Evolutionary conservation across 2,113 vertebrate species (phyloP), one percentile per base, ranked within the genome.

Genomic region (Seriola aureovittata): DNA sequence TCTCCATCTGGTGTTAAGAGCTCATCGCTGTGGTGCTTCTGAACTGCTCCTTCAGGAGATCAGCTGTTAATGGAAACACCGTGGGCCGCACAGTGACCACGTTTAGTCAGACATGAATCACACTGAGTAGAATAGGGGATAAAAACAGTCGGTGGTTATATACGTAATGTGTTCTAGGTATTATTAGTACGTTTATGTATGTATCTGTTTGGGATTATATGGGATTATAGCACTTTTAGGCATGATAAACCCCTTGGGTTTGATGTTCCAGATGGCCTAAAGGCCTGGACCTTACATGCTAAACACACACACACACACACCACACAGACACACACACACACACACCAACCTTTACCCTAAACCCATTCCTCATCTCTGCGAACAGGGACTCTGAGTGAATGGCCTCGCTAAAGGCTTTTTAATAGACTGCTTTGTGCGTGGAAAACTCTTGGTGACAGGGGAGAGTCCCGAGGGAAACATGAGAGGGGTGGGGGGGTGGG

Each of bases 391-490:
- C 40, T 36, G 80, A 75, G 75, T 88, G 88, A 91, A 91, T 88
- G 73, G 74, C 72, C 54, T 79, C 21, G 14, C 85, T 91, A 87
- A 93, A 90, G 87, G 89, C 88, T 93, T 91, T 92, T 92, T 92
- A 93, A 91, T 91, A 81, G 89, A 92, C 89, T 92, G 78, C 84
- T 88, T 91, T 87, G 87, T 91, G 85, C 57, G 48, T 60, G 19
- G 74, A 69, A 75, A 79, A 78, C 85, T 78, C 76, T 9, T 80
- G 81, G 81, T 86, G 78, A 76, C 13, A 11, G 71, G 74, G 29
- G 58, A 76, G 71, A 19, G 36, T 84, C 86, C 82, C 81, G 10
- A 21, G 87, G 85, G 84, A 86, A 70, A 59, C 5, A 1, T 32
- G 29, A 29, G 29, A 29, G 29, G 29, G 29, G 29, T 29, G 29